phyloP scores from a whole-genome alignment of 2,113 vertebrate genomes.

The Cisticola juncidis region DNA sequence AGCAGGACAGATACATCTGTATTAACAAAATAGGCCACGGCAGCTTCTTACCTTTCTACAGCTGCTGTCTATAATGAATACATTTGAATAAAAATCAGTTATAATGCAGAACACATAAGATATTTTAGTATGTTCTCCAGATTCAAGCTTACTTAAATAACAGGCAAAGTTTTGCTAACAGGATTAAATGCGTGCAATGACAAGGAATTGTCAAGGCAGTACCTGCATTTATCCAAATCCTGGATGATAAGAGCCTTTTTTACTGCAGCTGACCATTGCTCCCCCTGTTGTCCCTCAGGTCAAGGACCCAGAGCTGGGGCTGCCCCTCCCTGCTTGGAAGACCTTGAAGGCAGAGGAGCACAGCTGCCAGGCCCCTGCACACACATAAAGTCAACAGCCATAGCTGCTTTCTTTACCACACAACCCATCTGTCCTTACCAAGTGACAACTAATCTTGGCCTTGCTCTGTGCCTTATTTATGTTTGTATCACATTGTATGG shows the following conservation, averaged over 20 bases:
- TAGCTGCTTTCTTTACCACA: neutral
- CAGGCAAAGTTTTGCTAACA: neutral
- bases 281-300: fast-evolving
- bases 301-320: neutral
- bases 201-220: neutral
- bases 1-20: neutral
- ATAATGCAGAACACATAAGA: neutral
- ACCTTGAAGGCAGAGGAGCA: neutral
- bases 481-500: fast-evolving
- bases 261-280: neutral
- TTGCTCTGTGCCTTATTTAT: neutral
- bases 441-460: neutral
- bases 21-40: neutral
- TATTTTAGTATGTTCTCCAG: neutral
- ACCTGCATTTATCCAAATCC: neutral
- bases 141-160: neutral
- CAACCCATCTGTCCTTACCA: neutral
- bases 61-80: neutral
- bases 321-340: fast-evolving
- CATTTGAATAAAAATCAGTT: neutral
- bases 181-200: neutral
- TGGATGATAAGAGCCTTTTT: neutral
- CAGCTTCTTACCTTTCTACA: neutral
- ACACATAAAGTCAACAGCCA: neutral
- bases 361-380: fast-evolving